Conservation (phyloP, 2,888 invertebrate genomes). For the Latrodectus hesperus region DNA sequence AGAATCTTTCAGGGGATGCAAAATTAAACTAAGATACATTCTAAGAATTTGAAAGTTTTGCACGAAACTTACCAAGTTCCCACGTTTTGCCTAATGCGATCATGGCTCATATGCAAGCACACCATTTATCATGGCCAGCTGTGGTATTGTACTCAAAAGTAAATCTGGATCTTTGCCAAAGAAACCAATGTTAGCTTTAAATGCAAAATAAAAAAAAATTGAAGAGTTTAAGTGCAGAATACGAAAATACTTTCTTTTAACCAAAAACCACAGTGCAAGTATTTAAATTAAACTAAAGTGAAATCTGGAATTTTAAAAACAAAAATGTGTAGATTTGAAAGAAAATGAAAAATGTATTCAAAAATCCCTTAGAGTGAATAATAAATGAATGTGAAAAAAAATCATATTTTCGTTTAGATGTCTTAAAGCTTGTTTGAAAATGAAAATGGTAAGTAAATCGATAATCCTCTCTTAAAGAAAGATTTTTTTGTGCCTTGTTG, state of each 20-base stretch:
- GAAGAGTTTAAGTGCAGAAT: conserved; percentile 17
- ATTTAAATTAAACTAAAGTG: conserved; percentile 55
- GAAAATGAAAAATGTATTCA: conserved; percentile 38
- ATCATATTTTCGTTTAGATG: conserved; percentile 8
- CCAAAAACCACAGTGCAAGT: conserved; percentile 6
- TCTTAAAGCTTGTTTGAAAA: not conserved
- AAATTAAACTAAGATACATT: too few relatives aligned
- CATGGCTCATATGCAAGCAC: conserved; percentile 6
- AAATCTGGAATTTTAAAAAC: not conserved
- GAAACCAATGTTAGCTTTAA: conserved; percentile 16
- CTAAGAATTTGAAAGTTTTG: too few relatives aligned
- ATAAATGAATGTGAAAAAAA: conserved; percentile 6
- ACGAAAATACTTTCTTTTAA: conserved; percentile 23
- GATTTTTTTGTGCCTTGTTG: not conserved
- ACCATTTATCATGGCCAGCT: conserved; percentile 58
- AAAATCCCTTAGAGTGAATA: conserved; percentile 8
- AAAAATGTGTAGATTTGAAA: not conserved
- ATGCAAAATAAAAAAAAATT: conserved; percentile 15
- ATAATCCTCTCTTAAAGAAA: not conserved
- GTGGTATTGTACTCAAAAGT: conserved; percentile 33
- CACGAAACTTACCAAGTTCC: not conserved
- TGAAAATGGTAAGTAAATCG: not conserved
- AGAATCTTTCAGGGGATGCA: too few relatives aligned
- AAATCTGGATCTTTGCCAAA: conserved; percentile 34
- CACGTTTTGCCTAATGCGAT: conserved; percentile 20